phyloP scores from a whole-genome alignment of 1,140 invertebrate species.

The Leptinotarsa lineolata region DNA sequence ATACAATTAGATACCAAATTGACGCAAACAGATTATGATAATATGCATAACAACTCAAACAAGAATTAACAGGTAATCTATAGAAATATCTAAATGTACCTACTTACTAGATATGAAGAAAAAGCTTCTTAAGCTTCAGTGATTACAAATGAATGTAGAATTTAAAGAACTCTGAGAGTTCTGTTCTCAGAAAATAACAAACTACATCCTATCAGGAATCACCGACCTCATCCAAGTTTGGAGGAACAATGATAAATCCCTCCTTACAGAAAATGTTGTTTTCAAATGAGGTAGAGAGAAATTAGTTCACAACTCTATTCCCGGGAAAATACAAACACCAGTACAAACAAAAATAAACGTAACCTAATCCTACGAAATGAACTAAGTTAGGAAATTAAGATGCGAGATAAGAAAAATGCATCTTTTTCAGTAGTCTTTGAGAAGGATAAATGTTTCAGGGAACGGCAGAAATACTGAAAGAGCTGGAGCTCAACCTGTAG shows the following conservation, averaged over 20 bases:
- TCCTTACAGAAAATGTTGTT: background rate
- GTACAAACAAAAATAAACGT: slow-evolving; percentile 2
- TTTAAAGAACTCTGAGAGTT: no score
- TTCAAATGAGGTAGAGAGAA: slow-evolving; percentile 5
- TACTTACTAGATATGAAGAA: no score
- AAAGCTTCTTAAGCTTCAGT: no score
- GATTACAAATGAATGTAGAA: no score
- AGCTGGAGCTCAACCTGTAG: background rate
- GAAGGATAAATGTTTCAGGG: slow-evolving; percentile 2
- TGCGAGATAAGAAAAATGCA: slow-evolving; percentile 8
- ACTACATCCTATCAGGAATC: no score
- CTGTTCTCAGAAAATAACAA: no score
- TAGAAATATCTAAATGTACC: no score
- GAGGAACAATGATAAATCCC: background rate
- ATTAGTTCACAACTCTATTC: background rate
- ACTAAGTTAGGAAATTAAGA: background rate
- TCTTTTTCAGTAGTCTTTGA: background rate
- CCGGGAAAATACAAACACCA: background rate
- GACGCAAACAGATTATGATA: no score
- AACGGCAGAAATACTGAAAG: slow-evolving; percentile 2
- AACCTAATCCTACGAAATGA: background rate
- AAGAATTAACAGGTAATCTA: no score
- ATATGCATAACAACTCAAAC: no score
- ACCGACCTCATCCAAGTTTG: no score
- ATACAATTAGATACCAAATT: no score